Conservation (phyloP, 2,888 invertebrate species). For the Portevinia maculata region DNA sequence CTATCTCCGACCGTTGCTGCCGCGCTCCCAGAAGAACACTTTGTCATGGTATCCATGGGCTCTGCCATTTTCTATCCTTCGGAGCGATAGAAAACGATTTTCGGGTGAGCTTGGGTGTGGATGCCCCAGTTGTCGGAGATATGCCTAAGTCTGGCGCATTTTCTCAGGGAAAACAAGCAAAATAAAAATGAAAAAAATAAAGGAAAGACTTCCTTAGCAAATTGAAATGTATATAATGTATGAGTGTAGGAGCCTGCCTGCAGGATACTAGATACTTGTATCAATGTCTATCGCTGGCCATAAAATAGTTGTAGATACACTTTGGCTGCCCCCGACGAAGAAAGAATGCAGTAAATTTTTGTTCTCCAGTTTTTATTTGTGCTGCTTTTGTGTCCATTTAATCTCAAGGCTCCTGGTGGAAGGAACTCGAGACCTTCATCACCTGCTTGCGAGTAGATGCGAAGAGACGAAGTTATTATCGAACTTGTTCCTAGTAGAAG, state of each 20-base stretch:
- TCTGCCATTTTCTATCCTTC: conserved; percentile 39
- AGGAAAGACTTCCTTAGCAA: conserved; percentile 65
- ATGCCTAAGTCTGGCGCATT: conserved; percentile 62
- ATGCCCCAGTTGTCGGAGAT: conserved; percentile 26
- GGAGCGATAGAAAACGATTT: conserved; percentile 47
- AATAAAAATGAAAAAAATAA: conserved; percentile 19
- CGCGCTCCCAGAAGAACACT: conserved; percentile 57
- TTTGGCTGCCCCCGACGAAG: conserved; percentile 6
- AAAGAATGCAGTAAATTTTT: conserved; percentile 62
- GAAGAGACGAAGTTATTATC: conserved; percentile 68
- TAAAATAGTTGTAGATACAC: conserved; percentile 69
- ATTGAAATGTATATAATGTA: conserved; percentile 73
- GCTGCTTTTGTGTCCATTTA: neutral
- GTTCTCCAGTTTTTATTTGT: conserved; percentile 37
- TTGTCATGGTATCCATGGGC: conserved; percentile 58
- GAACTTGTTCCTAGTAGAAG: conserved; percentile 51
- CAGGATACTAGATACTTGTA: conserved; percentile 62
- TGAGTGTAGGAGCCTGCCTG: conserved; percentile 53
- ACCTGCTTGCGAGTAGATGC: conserved; percentile 54
- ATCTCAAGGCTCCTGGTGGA: conserved; percentile 26
- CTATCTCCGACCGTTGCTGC: conserved; percentile 12
- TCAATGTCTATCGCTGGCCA: conserved; percentile 66
- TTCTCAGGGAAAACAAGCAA: conserved; percentile 23
- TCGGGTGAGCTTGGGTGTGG: conserved; percentile 3
- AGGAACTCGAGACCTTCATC: conserved; percentile 27